Conservation (phyloP, 1,140 invertebrate species). For the Apis laboriosa region DNA sequence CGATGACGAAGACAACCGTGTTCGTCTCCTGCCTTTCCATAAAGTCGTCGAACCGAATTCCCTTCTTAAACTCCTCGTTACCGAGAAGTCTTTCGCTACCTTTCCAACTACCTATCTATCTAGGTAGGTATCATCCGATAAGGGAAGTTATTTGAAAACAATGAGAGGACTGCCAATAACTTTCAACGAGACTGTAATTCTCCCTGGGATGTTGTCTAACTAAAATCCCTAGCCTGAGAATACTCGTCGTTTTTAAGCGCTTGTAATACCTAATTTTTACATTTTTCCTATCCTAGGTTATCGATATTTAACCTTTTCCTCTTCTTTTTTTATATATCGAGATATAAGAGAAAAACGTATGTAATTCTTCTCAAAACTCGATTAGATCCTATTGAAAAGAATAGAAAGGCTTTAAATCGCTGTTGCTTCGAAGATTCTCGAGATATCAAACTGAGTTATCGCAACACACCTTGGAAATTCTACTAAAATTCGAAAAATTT, state of each 20-base stretch:
- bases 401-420: too few species aligned
- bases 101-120: conserved; percentile 18
- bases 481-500: too few species aligned
- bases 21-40: conserved; percentile 36
- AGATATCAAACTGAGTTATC: too few species aligned
- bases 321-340: too few species aligned
- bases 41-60: conserved; percentile 46
- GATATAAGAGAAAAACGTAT: too few species aligned
- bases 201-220: neutral
- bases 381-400: too few species aligned
- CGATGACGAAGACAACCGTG: conserved; percentile 49
- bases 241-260: neutral
- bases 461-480: too few species aligned
- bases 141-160: conserved; percentile 47
- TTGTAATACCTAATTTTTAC: neutral
- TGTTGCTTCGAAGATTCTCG: too few species aligned
- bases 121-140: conserved; percentile 42
- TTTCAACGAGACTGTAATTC: conserved; percentile 38
- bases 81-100: conserved; percentile 51
- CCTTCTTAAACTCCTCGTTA: conserved; percentile 71
- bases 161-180: conserved; percentile 41
- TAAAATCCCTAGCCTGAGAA: conserved; percentile 3
- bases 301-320: too few species aligned
- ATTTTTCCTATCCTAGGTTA: neutral
- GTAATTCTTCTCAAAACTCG: too few species aligned